Evolutionary conservation across 2,888 invertebrate genomes (phyloP).

Genomic region (Cordilura impudica): DNA sequence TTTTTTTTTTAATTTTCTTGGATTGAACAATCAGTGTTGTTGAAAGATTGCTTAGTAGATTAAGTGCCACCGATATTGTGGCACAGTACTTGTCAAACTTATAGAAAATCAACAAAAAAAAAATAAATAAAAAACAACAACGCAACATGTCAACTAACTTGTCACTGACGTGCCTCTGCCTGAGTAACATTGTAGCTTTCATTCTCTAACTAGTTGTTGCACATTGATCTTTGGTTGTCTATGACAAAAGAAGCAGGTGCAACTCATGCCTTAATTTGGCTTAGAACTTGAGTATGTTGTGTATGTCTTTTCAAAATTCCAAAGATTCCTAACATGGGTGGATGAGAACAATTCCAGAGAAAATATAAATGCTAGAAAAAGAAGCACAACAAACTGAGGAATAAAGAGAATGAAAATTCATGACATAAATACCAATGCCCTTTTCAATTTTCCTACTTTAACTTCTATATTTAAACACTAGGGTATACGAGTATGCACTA

Average conservation of each 20-base stretch:
- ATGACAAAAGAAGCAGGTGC: conserved; percentile 56
- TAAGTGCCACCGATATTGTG: conserved; percentile 72
- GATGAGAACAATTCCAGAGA: conserved; percentile 56
- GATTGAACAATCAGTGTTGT: conserved; percentile 61
- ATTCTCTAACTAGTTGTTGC: conserved; percentile 31
- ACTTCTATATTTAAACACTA: no score
- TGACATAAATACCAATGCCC: no score
- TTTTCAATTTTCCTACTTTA: no score
- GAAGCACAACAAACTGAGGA: conserved; percentile 6
- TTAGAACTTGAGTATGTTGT: conserved; percentile 24
- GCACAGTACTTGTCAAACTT: conserved; percentile 59
- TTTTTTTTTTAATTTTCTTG: no score
- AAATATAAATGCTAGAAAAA: conserved; percentile 13
- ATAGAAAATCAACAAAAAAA: conserved; percentile 19
- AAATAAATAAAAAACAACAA: conserved; percentile 3
- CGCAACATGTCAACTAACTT: conserved; percentile 61
- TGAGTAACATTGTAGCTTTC: conserved; percentile 45
- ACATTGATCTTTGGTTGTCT: conserved; percentile 1
- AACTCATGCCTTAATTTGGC: conserved; percentile 57
- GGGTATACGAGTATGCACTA: no score
- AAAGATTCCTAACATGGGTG: conserved; percentile 62
- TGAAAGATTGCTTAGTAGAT: conserved; percentile 71
- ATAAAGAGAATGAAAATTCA: no score
- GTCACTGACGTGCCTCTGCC: conserved; percentile 60
- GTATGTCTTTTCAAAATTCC: conserved; percentile 55